Base-by-base conservation (phyloP, 2,797 vertebrate species). In the Catharus ustulatus region DNA sequence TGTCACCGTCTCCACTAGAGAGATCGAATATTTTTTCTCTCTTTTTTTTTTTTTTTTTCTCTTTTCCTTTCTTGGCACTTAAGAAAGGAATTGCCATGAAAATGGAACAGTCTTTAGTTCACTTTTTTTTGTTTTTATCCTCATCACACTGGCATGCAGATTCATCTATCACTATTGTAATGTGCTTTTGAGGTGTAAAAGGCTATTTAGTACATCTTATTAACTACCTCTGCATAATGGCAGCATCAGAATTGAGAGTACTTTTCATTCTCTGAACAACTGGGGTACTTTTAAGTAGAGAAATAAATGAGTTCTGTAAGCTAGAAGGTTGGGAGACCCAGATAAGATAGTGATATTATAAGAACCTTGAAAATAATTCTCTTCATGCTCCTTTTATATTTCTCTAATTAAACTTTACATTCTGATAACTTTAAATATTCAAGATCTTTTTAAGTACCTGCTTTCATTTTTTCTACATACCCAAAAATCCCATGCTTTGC, bases 191-290 rank as follows among this genome's bases (percentile, higher is more conserved):
- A 94, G 84, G 22, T 91, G 63, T 72, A 58, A 89, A 90, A 94
- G 49, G 34, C 85, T 95, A 92, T 92, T 96, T 95, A 89, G 89
- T 84, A 77, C 69, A 57, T 55, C 54, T 91, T 77, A 78, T 72
- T 89, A 93, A 81, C 69, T 87, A 91, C 55, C 38, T 72, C 74
- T 91, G 83, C 73, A 92, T 82, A 94, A 90, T 69, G 93, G 77
- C 11, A 94, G 38, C 71, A 80, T 59, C 68, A 48, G 63, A 91
- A 95, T 30, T 90, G 66, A 93, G 63, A 94, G 46, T 62, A 38
- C 55, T 92, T 93, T 76, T 86, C 68, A 72, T 95, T 95, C 38
- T 87, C 34, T 42, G 73, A 83, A 84, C 48, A 80, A 89, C 83
- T 71, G 30, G 30, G 79, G 74, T 71, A 69, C 24, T 93, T 89